Evolutionary conservation across 2,888 invertebrate genomes (phyloP).

Genomic region (Ennomos erosarius): DNA sequence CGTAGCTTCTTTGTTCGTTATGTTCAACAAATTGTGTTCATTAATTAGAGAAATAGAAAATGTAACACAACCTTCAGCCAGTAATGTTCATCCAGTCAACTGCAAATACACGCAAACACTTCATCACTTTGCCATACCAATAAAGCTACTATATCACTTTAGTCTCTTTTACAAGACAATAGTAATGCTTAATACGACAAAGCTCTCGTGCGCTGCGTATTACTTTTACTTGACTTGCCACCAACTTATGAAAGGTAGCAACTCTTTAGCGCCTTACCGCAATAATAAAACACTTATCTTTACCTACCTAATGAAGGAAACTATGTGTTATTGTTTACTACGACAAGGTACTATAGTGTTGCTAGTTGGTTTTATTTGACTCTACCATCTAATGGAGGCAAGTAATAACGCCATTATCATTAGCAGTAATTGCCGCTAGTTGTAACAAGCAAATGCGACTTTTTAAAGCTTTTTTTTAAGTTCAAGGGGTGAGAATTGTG

Average conservation of each 20-base stretch:
- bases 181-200: slow-evolving; percentile 8
- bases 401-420: slow-evolving; percentile 72
- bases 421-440: slow-evolving; percentile 66
- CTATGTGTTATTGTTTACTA: neutral
- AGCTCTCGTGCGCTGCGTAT: neutral
- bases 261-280: slow-evolving; percentile 5
- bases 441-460: slow-evolving; percentile 41
- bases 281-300: neutral
- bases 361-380: slow-evolving; percentile 18
- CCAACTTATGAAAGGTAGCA: slow-evolving; percentile 4
- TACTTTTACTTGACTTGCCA: slow-evolving; percentile 4
- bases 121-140: slow-evolving; percentile 16
- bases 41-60: slow-evolving; percentile 37
- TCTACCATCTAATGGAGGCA: slow-evolving; percentile 58
- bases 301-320: neutral
- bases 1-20: slow-evolving; percentile 27
- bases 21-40: slow-evolving; percentile 26
- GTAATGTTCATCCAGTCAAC: slow-evolving; percentile 18
- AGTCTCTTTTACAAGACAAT: neutral
- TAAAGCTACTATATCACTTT: neutral
- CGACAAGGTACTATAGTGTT: slow-evolving; percentile 11
- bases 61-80: slow-evolving; percentile 33
- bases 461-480: slow-evolving; percentile 38
- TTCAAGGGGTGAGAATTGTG: slow-evolving; percentile 31
- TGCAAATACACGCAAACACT: neutral